Conservation (phyloP, 2,113 vertebrate genomes). For the Aviceda subcristata region DNA sequence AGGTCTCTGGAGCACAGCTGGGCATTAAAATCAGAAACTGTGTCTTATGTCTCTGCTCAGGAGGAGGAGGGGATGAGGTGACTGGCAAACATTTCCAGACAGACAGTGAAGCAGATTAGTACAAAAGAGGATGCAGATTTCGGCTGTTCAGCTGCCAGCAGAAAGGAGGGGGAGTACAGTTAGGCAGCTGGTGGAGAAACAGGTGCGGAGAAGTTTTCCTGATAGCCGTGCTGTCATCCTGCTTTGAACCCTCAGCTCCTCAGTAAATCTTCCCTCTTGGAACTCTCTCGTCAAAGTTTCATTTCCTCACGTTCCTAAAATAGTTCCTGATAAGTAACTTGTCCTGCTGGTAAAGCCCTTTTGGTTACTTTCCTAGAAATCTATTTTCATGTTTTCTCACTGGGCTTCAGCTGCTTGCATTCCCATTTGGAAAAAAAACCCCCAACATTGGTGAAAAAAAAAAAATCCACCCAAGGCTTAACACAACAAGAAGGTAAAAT, state of each 20-base stretch:
- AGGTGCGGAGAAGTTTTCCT: slow-evolving; percentile 54
- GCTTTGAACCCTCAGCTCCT: slow-evolving; percentile 49
- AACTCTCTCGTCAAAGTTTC: slow-evolving; percentile 41
- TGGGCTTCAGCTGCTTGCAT: slow-evolving; percentile 50
- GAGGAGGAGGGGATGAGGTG: not conserved
- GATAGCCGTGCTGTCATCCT: slow-evolving; percentile 6
- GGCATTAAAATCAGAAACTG: slow-evolving; percentile 26
- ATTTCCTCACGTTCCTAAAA: slow-evolving; percentile 50
- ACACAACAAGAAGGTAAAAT: not conserved
- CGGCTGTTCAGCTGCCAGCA: not conserved
- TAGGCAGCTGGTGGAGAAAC: slow-evolving; percentile 53
- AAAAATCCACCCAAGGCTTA: not conserved
- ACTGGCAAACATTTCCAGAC: slow-evolving; percentile 36
- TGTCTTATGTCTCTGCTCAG: not conserved
- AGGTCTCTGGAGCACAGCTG: slow-evolving; percentile 38
- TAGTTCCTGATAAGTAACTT: slow-evolving; percentile 41
- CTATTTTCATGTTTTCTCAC: slow-evolving; percentile 40
- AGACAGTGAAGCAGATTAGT: not conserved
- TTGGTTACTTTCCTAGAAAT: slow-evolving; percentile 52
- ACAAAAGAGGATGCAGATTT: slow-evolving; percentile 9
- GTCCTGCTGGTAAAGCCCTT: slow-evolving; percentile 17
- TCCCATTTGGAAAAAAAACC: not conserved
- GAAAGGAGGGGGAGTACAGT: not conserved
- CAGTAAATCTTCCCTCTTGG: slow-evolving; percentile 57
- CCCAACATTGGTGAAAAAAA: not conserved